Evolutionary conservation across 1,140 invertebrate species (phyloP).

Genomic region (Sycobia sp.): DNA sequence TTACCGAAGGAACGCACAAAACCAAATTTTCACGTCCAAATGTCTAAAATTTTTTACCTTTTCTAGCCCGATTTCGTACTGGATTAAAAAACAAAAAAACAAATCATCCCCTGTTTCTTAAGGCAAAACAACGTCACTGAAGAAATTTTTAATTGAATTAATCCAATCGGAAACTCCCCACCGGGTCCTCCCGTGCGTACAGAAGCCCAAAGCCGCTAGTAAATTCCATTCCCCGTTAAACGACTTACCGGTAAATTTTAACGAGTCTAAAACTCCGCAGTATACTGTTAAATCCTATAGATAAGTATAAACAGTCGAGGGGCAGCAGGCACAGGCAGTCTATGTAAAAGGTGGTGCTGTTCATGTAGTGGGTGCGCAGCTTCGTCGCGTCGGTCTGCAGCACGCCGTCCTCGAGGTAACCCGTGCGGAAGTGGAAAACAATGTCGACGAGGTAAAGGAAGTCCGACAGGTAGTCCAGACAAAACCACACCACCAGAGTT

Average conservation of each 20-base stretch:
- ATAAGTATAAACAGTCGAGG: conserved; percentile 96
- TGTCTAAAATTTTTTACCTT: too few relatives aligned
- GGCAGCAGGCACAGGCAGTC: conserved; percentile 97
- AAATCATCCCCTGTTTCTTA: too few relatives aligned
- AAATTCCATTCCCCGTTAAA: too few relatives aligned
- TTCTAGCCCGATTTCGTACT: too few relatives aligned
- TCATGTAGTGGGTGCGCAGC: conserved; percentile 95
- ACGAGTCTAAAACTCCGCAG: conserved; percentile 95
- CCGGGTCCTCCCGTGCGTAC: too few relatives aligned
- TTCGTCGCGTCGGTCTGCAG: conserved; percentile 94
- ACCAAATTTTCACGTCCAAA: too few relatives aligned
- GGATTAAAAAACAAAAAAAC: too few relatives aligned
- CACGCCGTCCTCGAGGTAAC: conserved; percentile 94
- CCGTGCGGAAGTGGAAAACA: conserved; percentile 95
- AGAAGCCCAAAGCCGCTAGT: too few relatives aligned
- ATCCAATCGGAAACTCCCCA: too few relatives aligned
- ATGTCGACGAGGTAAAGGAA: conserved; percentile 96
- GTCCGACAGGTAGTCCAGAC: conserved; percentile 95
- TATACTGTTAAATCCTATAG: conserved; percentile 97
- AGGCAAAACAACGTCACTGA: too few relatives aligned
- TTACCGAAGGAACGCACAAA: too few relatives aligned
- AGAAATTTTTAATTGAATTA: too few relatives aligned
- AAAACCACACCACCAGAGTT: conserved; percentile 93
- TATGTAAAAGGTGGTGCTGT: conserved; percentile 98
- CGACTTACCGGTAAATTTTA: conserved; percentile 85